Conservation (phyloP, 2,113 vertebrate species). For the Aramus guarauna region DNA sequence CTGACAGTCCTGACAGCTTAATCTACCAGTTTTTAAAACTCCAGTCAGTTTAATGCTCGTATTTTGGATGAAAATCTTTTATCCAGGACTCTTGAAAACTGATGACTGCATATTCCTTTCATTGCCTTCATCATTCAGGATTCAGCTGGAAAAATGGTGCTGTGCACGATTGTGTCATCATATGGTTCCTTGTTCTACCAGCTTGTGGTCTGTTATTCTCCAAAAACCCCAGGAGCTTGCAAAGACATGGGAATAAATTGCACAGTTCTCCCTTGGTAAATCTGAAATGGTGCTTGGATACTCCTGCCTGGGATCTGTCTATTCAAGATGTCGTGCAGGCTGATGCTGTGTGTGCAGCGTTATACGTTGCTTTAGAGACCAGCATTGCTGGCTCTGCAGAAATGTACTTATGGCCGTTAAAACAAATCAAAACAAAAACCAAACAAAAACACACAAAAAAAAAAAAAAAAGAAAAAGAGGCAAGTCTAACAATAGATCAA, state of each 20-base stretch:
- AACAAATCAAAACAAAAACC: not conserved
- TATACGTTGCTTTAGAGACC: not conserved
- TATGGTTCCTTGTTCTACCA: not conserved
- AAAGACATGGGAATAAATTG: not conserved
- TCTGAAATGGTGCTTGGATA: not conserved
- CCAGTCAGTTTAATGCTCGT: not conserved
- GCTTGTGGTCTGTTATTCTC: not conserved
- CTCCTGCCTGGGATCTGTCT: not conserved
- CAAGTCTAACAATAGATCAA: not conserved
- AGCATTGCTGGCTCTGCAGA: not conserved
- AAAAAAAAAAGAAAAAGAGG: not conserved
- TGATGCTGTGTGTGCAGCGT: not conserved
- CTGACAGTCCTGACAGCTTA: not conserved
- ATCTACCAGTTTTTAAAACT: not conserved
- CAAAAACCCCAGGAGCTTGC: not conserved
- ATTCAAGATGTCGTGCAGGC: not conserved
- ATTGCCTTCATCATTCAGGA: not conserved
- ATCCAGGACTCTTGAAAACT: not conserved
- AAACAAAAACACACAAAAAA: no score
- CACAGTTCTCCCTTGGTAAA: not conserved
- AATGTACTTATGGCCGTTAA: not conserved
- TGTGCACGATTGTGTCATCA: not conserved
- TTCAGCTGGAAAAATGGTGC: not conserved
- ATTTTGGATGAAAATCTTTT: not conserved
- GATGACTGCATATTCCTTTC: not conserved